Conservation (phyloP, 2,113 vertebrate species). For the Copsychus sechellarum region DNA sequence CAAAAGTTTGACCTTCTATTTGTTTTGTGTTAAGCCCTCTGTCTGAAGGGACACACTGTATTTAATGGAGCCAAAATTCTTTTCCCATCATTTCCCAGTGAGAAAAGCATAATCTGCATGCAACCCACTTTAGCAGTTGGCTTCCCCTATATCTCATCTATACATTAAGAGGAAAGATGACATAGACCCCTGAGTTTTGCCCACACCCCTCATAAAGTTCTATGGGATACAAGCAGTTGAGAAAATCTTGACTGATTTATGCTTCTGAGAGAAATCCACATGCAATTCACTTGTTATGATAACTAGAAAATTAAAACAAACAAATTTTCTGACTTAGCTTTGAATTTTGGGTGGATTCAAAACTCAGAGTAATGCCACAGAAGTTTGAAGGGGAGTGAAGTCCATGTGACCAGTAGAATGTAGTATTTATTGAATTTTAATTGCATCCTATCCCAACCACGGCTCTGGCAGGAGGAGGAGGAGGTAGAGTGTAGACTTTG, state of each 20-base stretch:
- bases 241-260: conserved; percentile 6
- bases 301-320: conserved; percentile 12
- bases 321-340: background rate
- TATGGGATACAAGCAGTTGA: background rate
- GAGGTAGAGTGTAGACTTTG: rapidly evolving
- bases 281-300: background rate
- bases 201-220: background rate
- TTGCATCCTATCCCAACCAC: background rate
- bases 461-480: background rate
- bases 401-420: background rate
- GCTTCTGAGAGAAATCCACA: background rate
- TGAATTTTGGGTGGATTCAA: conserved; percentile 14
- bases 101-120: background rate
- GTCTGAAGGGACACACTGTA: conserved; percentile 3
- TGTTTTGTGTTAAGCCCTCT: conserved; percentile 44
- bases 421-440: background rate
- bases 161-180: background rate
- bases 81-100: conserved; percentile 27
- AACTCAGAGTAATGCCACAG: background rate
- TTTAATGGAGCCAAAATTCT: conserved; percentile 59
- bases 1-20: conserved; percentile 68
- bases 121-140: background rate
- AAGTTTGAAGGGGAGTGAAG: background rate
- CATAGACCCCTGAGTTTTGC: background rate
- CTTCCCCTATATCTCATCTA: background rate